These are phyloP conservation scores for Carlito syrichta DNA, from an alignment of 2,113 vertebrate species.

Conservation along the genomic window DNA sequence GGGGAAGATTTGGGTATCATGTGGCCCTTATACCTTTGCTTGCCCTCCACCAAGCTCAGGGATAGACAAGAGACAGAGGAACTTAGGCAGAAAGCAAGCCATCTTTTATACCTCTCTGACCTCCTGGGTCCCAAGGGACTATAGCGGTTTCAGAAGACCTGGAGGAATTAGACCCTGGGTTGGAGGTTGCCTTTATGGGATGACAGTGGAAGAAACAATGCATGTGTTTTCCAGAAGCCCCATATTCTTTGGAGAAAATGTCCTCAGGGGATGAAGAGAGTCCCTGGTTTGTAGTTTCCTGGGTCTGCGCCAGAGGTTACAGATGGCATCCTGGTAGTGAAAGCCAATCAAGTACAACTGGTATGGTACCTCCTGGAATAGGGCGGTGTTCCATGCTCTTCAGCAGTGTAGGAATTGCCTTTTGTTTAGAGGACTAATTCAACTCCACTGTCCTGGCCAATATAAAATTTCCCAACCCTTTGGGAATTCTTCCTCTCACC, in stretches of 20 bases:
- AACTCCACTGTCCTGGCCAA: background rate
- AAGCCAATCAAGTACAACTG: background rate
- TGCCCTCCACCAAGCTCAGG: background rate
- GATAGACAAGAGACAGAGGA: background rate
- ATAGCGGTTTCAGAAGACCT: background rate
- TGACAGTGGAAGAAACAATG: background rate
- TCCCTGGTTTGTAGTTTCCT: background rate
- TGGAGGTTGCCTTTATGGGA: too few species aligned
- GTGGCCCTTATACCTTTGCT: accelerated
- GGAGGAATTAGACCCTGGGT: background rate
- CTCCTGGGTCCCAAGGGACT: background rate
- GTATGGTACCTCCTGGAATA: accelerated
- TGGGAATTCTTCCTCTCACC: background rate
- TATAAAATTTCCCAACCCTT: background rate
- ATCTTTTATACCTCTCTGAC: background rate
- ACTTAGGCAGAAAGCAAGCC: background rate
- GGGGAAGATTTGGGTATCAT: too few species aligned
- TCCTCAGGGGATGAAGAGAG: background rate
- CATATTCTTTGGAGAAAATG: too few species aligned
- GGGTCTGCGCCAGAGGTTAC: accelerated
- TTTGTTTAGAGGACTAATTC: background rate
- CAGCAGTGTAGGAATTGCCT: background rate
- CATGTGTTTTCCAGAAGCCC: background rate
- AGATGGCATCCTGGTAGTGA: background rate
- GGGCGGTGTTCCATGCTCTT: too few species aligned